Conservation (phyloP, 1,140 invertebrate species). For the Drosophila pectinifera region DNA sequence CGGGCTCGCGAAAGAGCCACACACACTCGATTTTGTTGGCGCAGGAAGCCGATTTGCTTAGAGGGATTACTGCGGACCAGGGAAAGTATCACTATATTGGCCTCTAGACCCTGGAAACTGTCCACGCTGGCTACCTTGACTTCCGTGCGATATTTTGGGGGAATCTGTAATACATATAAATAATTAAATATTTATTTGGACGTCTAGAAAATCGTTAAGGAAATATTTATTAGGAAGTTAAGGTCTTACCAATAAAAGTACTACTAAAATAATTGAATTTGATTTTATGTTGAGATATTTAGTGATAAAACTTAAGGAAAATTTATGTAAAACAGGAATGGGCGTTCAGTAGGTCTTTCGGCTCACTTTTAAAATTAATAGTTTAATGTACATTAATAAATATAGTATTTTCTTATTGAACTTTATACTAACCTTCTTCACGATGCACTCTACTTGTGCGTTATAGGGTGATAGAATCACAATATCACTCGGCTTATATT, state of each 20-base stretch:
- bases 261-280: no score
- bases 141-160: constrained; percentile 84
- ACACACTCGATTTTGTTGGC: constrained; percentile 91
- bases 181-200: no score
- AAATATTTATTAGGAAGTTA: no score
- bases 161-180: constrained; percentile 75
- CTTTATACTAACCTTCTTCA: constrained; percentile 1
- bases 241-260: no score
- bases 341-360: no score
- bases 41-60: constrained; percentile 91
- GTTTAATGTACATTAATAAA: no score
- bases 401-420: no score
- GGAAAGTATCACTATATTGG: constrained; percentile 93
- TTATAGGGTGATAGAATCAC: constrained; percentile 89
- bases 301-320: no score
- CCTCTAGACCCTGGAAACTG: constrained; percentile 95
- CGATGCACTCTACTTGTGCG: constrained; percentile 86
- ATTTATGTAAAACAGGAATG: no score
- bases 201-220: no score
- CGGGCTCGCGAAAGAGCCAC: constrained; percentile 93
- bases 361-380: no score
- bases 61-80: constrained; percentile 91
- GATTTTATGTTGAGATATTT: neutral
- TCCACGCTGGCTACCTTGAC: constrained; percentile 89
- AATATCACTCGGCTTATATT: constrained; percentile 87